These are phyloP conservation scores for Drosophila nigrodunni DNA, from an alignment of 1,140 invertebrate genomes.

Conservation along the genomic window DNA sequence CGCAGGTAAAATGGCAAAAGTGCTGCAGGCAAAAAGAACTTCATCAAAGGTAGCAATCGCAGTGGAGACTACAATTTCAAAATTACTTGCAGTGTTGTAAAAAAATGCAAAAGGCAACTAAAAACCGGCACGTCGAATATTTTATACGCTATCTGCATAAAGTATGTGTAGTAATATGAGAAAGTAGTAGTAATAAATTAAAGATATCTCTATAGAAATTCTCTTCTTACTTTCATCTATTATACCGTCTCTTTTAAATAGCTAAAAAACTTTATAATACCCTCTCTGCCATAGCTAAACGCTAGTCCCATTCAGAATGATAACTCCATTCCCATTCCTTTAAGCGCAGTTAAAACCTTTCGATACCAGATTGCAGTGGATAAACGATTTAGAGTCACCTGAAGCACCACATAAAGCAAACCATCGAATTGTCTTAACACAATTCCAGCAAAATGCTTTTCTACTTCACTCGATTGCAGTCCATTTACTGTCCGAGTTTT, in stretches of 20 bases:
- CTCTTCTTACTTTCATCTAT: no score
- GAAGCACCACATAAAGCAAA: conserved; percentile 41
- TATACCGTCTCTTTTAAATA: no score
- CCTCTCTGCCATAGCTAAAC: not conserved
- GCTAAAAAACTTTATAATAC: not conserved
- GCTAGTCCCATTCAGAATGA: conserved; percentile 22
- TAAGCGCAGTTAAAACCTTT: conserved; percentile 5
- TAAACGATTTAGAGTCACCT: conserved; percentile 52
- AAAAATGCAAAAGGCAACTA: conserved; percentile 10
- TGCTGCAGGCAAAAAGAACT: conserved; percentile 21
- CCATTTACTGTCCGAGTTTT: conserved; percentile 39
- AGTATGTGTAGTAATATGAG: no score
- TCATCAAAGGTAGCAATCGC: conserved; percentile 29
- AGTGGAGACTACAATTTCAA: conserved; percentile 18
- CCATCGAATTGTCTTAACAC: conserved; percentile 44
- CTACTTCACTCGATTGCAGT: conserved; percentile 41
- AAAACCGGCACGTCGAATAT: no score
- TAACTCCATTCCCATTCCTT: conserved; percentile 40
- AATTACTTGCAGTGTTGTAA: conserved; percentile 20
- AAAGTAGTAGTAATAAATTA: no score
- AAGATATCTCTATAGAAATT: no score
- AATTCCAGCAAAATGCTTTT: conserved; percentile 25
- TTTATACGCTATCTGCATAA: no score
- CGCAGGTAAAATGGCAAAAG: conserved; percentile 13
- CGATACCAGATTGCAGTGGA: conserved; percentile 29